These are phyloP conservation scores for Cantharis rustica DNA, from an alignment of 2,888 invertebrate genomes.

Conservation along the genomic window DNA sequence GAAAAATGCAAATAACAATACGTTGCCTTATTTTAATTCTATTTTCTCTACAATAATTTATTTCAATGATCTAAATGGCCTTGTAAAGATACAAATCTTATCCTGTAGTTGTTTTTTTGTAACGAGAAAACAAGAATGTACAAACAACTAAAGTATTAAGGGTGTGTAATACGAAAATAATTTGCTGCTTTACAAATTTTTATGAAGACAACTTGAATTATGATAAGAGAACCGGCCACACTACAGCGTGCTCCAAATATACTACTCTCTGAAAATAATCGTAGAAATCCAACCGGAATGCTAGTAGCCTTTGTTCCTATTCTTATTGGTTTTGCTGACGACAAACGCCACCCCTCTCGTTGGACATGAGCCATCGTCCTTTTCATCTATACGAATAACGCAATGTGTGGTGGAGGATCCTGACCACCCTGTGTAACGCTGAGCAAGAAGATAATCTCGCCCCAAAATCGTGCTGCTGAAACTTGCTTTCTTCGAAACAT, in stretches of 20 bases:
- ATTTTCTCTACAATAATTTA: conserved; percentile 3
- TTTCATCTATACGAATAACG: too few relatives aligned
- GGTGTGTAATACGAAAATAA: neutral
- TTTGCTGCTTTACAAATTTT: neutral
- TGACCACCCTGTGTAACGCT: neutral
- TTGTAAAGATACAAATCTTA: neutral
- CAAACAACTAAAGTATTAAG: neutral
- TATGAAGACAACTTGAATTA: neutral
- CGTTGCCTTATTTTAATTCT: neutral
- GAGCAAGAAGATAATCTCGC: neutral
- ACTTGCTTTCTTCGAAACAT: neutral
- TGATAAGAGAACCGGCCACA: neutral
- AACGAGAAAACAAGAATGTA: neutral
- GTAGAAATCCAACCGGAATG: too few relatives aligned
- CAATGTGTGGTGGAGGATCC: too few relatives aligned
- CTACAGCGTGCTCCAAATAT: neutral
- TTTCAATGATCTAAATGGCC: neutral
- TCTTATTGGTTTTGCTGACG: too few relatives aligned
- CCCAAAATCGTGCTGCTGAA: neutral
- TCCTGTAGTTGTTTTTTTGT: neutral
- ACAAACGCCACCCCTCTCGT: too few relatives aligned
- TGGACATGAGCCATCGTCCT: too few relatives aligned
- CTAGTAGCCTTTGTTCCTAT: too few relatives aligned
- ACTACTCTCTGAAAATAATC: neutral
- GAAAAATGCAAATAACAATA: neutral